Conservation (phyloP, 2,797 vertebrate species). For the Eulemur mongoz region DNA sequence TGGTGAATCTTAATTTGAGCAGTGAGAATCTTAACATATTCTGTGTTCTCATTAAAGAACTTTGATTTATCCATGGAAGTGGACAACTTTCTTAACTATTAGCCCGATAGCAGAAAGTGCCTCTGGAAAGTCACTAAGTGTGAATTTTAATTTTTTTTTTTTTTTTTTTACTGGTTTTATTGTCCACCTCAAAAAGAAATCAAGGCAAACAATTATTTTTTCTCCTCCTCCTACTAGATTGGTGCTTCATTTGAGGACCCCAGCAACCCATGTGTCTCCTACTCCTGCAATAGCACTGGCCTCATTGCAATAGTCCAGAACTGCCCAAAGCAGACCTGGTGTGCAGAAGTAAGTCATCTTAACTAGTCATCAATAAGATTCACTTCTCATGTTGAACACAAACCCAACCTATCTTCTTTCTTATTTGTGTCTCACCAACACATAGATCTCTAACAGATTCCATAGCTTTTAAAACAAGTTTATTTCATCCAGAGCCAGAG, state of each 20-base stretch:
- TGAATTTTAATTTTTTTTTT: not conserved
- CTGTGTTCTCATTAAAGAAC: not conserved
- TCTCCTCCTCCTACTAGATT: slow-evolving; percentile 44
- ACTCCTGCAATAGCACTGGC: slow-evolving; percentile 52
- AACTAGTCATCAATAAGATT: not conserved
- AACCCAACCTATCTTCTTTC: not conserved
- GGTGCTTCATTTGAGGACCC: slow-evolving; percentile 65
- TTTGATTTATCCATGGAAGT: not conserved
- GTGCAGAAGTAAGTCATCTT: slow-evolving; percentile 62
- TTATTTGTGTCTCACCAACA: not conserved
- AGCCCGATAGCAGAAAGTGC: not conserved
- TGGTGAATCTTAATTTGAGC: slow-evolving; percentile 1
- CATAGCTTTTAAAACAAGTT: not conserved
- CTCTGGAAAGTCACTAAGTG: not conserved
- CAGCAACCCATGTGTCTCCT: slow-evolving; percentile 69
- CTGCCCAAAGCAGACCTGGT: slow-evolving; percentile 74
- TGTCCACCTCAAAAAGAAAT: not conserved
- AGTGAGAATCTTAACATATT: not conserved
- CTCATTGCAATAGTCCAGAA: not conserved
- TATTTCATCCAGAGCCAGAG: not conserved
- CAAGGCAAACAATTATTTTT: not conserved
- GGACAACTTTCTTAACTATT: not conserved
- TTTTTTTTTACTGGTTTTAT: not conserved
- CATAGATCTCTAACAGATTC: not conserved
- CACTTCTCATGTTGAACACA: not conserved